Conservation (phyloP, 1,140 invertebrate genomes). For the Nasonia vitripennis region DNA sequence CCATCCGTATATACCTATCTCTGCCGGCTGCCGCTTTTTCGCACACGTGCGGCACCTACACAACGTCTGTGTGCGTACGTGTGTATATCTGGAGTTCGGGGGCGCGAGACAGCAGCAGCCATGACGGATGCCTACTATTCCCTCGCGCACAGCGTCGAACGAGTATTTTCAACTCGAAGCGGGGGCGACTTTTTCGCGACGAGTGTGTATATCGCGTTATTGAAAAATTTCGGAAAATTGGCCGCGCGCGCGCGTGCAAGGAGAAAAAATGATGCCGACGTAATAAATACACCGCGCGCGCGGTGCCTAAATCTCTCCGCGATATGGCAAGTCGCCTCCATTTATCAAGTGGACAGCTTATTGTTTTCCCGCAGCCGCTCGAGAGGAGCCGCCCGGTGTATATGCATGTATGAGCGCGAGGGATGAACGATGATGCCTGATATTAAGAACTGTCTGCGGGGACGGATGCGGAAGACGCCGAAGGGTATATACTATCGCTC, state of each 20-base stretch:
- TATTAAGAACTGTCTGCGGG: slow-evolving; percentile 66
- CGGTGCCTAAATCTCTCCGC: background rate
- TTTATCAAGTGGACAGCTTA: slow-evolving; percentile 51
- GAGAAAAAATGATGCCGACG: background rate
- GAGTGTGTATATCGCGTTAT: slow-evolving; percentile 38
- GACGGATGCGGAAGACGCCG: slow-evolving; percentile 54
- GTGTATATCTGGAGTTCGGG: background rate
- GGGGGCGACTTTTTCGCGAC: background rate
- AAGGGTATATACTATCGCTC: slow-evolving; percentile 54
- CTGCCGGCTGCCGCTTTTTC: background rate
- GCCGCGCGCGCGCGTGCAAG: too few relatives aligned
- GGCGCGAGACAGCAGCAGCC: slow-evolving; percentile 20
- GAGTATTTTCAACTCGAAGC: background rate
- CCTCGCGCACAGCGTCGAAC: slow-evolving; percentile 10
- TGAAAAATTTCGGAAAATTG: slow-evolving; percentile 40
- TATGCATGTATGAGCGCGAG: slow-evolving; percentile 40
- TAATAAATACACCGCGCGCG: background rate
- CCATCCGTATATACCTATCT: background rate
- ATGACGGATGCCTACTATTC: slow-evolving; percentile 43
- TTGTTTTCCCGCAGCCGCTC: slow-evolving; percentile 37
- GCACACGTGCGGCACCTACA: background rate
- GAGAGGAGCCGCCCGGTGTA: background rate
- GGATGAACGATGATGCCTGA: slow-evolving; percentile 71
- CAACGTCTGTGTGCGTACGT: background rate
- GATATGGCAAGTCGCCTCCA: slow-evolving; percentile 18